Evolutionary conservation across 2,888 invertebrate species (phyloP).

Genomic region (Zelleria hepariella): DNA sequence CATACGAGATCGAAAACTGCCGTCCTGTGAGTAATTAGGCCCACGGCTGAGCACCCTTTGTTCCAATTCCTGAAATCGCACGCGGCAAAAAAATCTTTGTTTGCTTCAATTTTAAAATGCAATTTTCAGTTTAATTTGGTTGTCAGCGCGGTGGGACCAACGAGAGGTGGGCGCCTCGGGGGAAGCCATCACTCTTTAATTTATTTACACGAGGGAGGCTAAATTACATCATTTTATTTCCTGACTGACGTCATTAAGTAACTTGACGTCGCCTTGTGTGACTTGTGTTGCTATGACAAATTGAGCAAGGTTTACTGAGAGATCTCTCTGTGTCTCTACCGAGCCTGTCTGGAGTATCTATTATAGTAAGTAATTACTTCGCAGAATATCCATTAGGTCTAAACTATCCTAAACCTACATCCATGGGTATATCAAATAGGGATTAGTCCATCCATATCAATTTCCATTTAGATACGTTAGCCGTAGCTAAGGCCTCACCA

Average conservation of each 20-base stretch:
- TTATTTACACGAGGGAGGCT: not conserved
- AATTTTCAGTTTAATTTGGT: constrained; percentile 18
- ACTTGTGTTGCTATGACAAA: not conserved
- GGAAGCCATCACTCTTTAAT: constrained; percentile 7
- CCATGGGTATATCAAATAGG: not conserved
- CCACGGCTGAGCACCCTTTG: not conserved
- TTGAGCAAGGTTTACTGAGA: no score
- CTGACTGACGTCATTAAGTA: not conserved
- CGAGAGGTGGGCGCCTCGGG: constrained; percentile 4
- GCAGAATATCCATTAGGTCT: not conserved
- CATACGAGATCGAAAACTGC: not conserved
- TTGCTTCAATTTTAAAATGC: constrained; percentile 16
- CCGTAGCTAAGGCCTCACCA: not conserved
- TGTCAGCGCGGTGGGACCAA: constrained; percentile 5
- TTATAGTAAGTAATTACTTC: not conserved
- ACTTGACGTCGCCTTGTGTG: not conserved
- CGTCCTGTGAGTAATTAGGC: not conserved
- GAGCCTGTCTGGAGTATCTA: not conserved
- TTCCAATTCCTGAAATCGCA: not conserved
- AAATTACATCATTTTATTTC: not conserved
- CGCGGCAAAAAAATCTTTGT: constrained; percentile 8
- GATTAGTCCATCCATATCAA: not conserved
- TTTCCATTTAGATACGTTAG: not conserved
- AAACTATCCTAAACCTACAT: not conserved
- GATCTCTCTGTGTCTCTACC: not conserved